Evolutionary conservation across 2,888 invertebrate species (phyloP), one percentile per base, ranked within the genome.

Genomic region (Psylliodes chrysocephalus): DNA sequence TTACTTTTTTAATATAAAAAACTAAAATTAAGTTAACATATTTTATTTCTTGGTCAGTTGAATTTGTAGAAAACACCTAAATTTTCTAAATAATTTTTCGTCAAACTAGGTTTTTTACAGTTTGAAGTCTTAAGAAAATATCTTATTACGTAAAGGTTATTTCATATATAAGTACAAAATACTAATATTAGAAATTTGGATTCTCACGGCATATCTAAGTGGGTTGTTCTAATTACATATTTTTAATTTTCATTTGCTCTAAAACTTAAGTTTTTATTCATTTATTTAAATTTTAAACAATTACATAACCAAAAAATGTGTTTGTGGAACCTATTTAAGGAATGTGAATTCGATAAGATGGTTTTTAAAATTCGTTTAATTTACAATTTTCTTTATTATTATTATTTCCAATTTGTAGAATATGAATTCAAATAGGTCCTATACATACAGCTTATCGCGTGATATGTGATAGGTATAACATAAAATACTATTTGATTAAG

Each of bases 1-100:
- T 49, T 47, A 46, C 55, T 54, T 64, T 54, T 64, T 54, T 7
- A 46, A 47, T 30, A n/a, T 42, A 28, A 8, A 4, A 12, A 1
- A 42, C 42, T 38, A 15, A 42, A 42, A 42, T 18, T 8, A 18
- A 42, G 5, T 14, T 18, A 42, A 15, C 12, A 6, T 19, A 4
- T 6, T 22, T 22, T 2, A 22, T 22, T 22, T 22, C n/a, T 22
- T 22, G 6, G 22, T 22, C 22, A n/a, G n/a, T n/a, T n/a, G n/a
- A n/a, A n/a, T 22, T 22, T 22, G 22, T 22, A 22, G 22, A 22
- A 22, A 22, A 6, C 22, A 22, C 6, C n/a, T 22, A 22, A 22
- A 22, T 22, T 22, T 22, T 22, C 3, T 22, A 22, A 22, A 22
- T 22, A 22, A 22, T 7, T 10, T n/a, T 40, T 12, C 6, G 14